Base-by-base conservation (phyloP, 2,113 vertebrate species). In the Mixornis gularis region DNA sequence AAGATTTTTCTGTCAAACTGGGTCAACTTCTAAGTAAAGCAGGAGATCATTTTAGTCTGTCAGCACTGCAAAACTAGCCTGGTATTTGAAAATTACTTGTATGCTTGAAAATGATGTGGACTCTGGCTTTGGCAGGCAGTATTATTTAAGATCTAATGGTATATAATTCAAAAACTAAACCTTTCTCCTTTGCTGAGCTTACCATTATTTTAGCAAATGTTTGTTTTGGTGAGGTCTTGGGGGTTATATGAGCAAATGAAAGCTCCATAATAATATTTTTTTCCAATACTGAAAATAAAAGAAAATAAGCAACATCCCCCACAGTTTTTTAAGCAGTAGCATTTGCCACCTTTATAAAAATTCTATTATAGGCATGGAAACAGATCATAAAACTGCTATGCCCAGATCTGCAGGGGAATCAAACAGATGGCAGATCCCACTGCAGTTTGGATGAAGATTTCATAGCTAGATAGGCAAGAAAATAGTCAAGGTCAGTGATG, bases 381-480 rank as follows among this genome's bases (percentile, higher is more conserved):
- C 40, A 74, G 68, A 70, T 71, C 56, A 74, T 84, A 86, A 84
- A 94, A 68, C 30, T 70, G 17, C 40, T 78, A 70, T 94, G 56
- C 49, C 56, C 69, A 71, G 72, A 58, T 68, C 85, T 89, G 44
- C 84, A 74, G 77, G 49, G 62, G 65, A 92, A 90, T 81, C 89
- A 95, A 93, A 81, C 70, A 93, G 95, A 93, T 92, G 86, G 83
- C 83, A 81, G 80, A 88, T 65, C 48, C 85, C 85, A 74, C 49
- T 90, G 95, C 62, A 58, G 58, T 79, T 93, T 89, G 91, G 64
- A 88, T 56, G 62, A 93, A 83, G 88, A 60, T 79, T 90, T 95
- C 65, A 22, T 49, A 87, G 69, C 58, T 62, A 89, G 41, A 53
- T 72, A 64, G 24, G 19, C 65, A 93, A 84, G 86, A 76, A 43